Conservation (phyloP, 2,113 vertebrate genomes). For the Electrona antarctica region DNA sequence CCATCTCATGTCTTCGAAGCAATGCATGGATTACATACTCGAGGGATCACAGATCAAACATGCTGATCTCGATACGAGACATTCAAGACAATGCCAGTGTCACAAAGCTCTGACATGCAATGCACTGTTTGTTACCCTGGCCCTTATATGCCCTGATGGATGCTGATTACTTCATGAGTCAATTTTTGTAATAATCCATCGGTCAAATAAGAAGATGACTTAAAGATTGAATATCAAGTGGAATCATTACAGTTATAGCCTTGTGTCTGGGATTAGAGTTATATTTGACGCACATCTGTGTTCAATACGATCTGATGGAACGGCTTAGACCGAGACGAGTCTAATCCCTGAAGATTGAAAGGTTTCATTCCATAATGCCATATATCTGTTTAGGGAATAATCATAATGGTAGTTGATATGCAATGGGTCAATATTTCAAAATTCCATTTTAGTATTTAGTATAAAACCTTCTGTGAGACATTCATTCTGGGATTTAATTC, state of each 20-base stretch:
- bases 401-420: constrained; percentile 56
- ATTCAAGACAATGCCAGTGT: constrained; percentile 21
- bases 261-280: constrained; percentile 50
- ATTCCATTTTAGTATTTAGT: neutral
- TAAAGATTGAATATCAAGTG: constrained; percentile 44
- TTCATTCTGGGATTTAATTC: too few species aligned
- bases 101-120: constrained; percentile 5
- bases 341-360: constrained; percentile 69
- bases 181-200: constrained; percentile 1
- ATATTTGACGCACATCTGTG: constrained; percentile 71
- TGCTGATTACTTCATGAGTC: constrained; percentile 13
- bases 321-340: constrained; percentile 70
- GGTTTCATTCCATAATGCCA: constrained; percentile 71
- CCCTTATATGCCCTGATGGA: neutral
- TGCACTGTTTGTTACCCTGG: neutral
- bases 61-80: constrained; percentile 19
- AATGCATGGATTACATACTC: constrained; percentile 2
- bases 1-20: constrained; percentile 41
- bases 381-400: constrained; percentile 59
- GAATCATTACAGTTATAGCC: constrained; percentile 53
- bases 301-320: constrained; percentile 72
- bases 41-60: constrained; percentile 8
- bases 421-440: constrained; percentile 65
- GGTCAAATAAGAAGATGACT: constrained; percentile 25
- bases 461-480: too few species aligned